Conservation (phyloP, 1,140 invertebrate species). For the Trigoniulus corallinus region DNA sequence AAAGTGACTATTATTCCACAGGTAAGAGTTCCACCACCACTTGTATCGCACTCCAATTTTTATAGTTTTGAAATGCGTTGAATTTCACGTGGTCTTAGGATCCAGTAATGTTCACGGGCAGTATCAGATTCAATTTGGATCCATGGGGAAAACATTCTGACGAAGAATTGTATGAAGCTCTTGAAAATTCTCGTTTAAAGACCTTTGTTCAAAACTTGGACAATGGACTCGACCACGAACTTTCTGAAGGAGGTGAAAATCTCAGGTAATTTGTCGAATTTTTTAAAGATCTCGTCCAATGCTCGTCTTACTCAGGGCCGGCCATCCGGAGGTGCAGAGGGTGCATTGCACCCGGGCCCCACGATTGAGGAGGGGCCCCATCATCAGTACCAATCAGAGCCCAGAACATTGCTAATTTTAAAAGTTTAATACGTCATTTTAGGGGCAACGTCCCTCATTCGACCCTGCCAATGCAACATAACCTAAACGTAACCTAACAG, state of each 20-base stretch:
- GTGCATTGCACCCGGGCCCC: no score
- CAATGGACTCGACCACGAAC: conserved; percentile 55
- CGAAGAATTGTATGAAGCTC: conserved; percentile 57
- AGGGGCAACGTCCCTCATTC: no score
- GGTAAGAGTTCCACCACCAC: conserved; percentile 25
- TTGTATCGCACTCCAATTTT: not conserved
- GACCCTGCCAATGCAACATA: no score
- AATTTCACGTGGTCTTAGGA: conserved; percentile 32
- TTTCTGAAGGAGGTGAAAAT: conserved; percentile 76
- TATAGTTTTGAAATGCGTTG: not conserved
- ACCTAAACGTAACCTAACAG: no score
- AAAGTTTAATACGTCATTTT: no score
- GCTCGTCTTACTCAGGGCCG: no score
- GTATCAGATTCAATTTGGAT: conserved; percentile 59
- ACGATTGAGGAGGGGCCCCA: no score
- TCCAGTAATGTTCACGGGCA: conserved; percentile 73
- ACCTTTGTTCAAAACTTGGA: conserved; percentile 48
- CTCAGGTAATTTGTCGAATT: conserved; percentile 34
- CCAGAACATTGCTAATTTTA: no score
- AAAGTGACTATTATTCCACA: conserved; percentile 81
- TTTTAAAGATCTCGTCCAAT: no score
- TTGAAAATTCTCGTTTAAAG: conserved; percentile 62
- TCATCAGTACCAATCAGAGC: no score
- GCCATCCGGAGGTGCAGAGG: no score
- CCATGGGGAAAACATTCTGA: conserved; percentile 61